Evolutionary conservation across 1,140 invertebrate species (phyloP).

Genomic region (Hylaeus anthracinus): DNA sequence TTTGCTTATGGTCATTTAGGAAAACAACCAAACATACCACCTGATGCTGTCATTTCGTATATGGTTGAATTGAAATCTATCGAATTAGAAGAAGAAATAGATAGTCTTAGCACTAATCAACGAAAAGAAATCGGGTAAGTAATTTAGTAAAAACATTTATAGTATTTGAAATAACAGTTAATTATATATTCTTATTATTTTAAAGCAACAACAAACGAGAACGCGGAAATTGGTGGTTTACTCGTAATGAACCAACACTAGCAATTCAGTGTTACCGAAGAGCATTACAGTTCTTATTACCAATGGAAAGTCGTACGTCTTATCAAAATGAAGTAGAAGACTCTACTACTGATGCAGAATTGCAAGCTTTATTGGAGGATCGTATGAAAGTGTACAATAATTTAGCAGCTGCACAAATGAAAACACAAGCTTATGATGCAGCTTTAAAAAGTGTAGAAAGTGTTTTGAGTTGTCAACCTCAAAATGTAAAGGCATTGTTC

Average conservation of each 20-base stretch:
- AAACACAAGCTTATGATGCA: slow-evolving; percentile 90
- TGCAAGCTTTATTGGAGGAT: slow-evolving; percentile 87
- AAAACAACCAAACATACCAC: slow-evolving; percentile 85
- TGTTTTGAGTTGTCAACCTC: slow-evolving; percentile 90
- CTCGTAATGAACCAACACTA: slow-evolving; percentile 87
- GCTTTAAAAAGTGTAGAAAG: slow-evolving; percentile 90
- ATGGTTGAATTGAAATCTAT: slow-evolving; percentile 86
- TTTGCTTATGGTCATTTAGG: slow-evolving; percentile 89
- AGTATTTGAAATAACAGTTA: not conserved
- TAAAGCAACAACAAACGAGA: slow-evolving; percentile 88
- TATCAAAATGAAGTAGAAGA: slow-evolving; percentile 62
- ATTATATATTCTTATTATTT: not conserved
- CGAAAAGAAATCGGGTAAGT: slow-evolving; percentile 85
- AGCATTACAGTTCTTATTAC: slow-evolving; percentile 90
- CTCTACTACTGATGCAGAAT: slow-evolving; percentile 80
- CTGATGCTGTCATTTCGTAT: slow-evolving; percentile 83
- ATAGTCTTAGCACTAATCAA: slow-evolving; percentile 82
- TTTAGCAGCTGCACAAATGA: slow-evolving; percentile 93
- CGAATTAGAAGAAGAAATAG: slow-evolving; percentile 84
- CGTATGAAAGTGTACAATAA: slow-evolving; percentile 93
- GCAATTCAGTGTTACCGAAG: slow-evolving; percentile 93
- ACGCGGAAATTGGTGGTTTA: slow-evolving; percentile 94
- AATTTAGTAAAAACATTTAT: not conserved
- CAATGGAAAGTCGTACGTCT: slow-evolving; percentile 80
- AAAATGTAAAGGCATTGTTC: slow-evolving; percentile 94